Conservation (phyloP, 2,797 vertebrate species). For the Telmatherina bonti region DNA sequence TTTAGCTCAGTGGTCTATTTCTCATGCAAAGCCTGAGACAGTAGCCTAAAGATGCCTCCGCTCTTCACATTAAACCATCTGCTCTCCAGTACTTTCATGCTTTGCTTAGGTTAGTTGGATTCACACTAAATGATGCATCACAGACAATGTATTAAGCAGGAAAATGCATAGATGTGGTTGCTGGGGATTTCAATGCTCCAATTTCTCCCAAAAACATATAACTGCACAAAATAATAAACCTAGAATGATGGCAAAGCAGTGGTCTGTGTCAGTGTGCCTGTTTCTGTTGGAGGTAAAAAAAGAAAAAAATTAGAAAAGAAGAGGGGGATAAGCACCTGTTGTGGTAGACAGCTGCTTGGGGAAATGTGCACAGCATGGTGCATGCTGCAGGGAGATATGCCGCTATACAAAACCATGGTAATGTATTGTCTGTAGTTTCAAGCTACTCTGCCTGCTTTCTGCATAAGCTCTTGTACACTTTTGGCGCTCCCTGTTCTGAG, state of each 20-base stretch:
- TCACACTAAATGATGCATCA: slow-evolving; percentile 22
- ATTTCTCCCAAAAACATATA: slow-evolving; percentile 31
- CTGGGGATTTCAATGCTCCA: slow-evolving; percentile 21
- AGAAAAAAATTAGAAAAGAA: too few relatives aligned
- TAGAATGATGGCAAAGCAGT: slow-evolving; percentile 8
- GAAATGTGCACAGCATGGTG: slow-evolving; percentile 43
- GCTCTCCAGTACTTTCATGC: slow-evolving; percentile 21
- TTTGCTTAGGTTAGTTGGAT: slow-evolving; percentile 25
- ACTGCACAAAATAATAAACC: slow-evolving; percentile 20
- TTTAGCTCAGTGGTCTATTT: slow-evolving; percentile 13
- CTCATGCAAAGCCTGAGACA: neutral
- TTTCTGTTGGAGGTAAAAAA: slow-evolving; percentile 29
- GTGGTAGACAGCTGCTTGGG: slow-evolving; percentile 41
- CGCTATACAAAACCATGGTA: slow-evolving; percentile 36
- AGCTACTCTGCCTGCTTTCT: slow-evolving; percentile 31
- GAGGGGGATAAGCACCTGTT: slow-evolving; percentile 46
- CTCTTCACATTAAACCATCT: slow-evolving; percentile 15
- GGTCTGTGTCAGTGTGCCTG: slow-evolving; percentile 16
- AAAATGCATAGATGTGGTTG: slow-evolving; percentile 20
- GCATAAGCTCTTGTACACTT: slow-evolving; percentile 17
- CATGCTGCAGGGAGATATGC: slow-evolving; percentile 22
- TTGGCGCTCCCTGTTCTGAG: slow-evolving; percentile 1
- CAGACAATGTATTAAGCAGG: slow-evolving; percentile 13
- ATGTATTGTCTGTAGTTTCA: slow-evolving; percentile 35
- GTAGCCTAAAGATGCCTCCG: neutral